These are phyloP conservation scores for Oncorhynchus clarkii DNA, from an alignment of 2,113 vertebrate genomes.

Conservation along the genomic window DNA sequence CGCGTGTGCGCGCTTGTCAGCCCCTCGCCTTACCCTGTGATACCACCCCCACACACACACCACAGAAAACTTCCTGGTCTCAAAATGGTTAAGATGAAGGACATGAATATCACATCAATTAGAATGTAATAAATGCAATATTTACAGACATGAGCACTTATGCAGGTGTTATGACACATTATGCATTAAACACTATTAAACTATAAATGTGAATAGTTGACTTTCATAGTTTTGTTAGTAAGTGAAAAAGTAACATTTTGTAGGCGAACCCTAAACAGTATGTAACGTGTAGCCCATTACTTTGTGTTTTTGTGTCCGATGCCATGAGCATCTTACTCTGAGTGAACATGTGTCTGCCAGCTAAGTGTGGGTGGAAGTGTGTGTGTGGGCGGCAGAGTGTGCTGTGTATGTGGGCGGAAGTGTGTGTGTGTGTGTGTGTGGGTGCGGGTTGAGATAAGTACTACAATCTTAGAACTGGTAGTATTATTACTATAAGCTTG, in stretches of 20 bases:
- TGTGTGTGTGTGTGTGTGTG: conserved; percentile 32
- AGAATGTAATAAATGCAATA: no score
- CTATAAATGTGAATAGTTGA: no score
- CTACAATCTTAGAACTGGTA: conserved; percentile 46
- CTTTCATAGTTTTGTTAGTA: no score
- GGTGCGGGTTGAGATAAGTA: conserved; percentile 69
- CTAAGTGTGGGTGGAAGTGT: conserved; percentile 48
- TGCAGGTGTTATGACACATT: background rate
- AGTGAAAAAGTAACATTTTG: background rate
- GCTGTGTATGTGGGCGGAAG: conserved; percentile 20
- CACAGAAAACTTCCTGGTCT: conserved; percentile 52
- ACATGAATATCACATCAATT: no score
- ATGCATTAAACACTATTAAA: no score
- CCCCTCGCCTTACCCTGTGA: conserved; percentile 3
- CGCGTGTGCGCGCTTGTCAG: conserved; percentile 13
- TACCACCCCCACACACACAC: conserved; percentile 7
- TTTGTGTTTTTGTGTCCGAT: conserved; percentile 67
- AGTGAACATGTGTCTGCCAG: conserved; percentile 68
- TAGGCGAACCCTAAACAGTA: background rate
- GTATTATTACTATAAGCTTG: background rate
- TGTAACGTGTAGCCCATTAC: conserved; percentile 27
- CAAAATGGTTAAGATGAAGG: conserved; percentile 32
- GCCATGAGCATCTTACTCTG: conserved; percentile 72
- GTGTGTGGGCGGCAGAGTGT: conserved; percentile 24
- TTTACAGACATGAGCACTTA: no score